phyloP scores from a whole-genome alignment of 2,888 invertebrate species.

The Silvanus unidentatus region DNA sequence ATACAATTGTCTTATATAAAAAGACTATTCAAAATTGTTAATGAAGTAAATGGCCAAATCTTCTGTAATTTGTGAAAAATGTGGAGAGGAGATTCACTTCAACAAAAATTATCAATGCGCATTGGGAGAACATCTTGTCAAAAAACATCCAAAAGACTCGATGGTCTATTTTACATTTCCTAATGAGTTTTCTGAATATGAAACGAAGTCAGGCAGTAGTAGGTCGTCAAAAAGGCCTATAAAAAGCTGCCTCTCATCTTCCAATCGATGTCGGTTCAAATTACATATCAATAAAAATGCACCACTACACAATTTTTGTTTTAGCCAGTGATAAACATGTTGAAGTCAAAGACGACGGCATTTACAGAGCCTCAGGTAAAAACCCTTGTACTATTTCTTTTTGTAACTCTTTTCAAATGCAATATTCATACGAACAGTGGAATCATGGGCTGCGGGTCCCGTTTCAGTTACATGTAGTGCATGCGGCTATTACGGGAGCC shows the following conservation, averaged over 20 bases:
- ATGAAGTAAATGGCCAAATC: too few species aligned
- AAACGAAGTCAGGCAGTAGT: too few species aligned
- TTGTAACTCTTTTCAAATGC: background rate
- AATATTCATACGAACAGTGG: conserved; percentile 27
- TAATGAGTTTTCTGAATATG: conserved; percentile 1
- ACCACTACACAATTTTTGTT: too few species aligned
- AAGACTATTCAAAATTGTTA: too few species aligned
- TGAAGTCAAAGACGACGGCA: too few species aligned
- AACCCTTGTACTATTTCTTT: background rate
- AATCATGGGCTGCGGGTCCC: conserved; percentile 39
- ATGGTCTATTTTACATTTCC: conserved; percentile 32
- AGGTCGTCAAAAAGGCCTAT: too few species aligned
- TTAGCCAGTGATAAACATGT: background rate
- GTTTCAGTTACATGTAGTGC: conserved; percentile 30
- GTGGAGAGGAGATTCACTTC: too few species aligned
- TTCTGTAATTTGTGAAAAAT: too few species aligned
- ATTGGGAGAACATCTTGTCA: conserved; percentile 36
- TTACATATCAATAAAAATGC: too few species aligned
- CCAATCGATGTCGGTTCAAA: background rate
- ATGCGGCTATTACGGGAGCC: conserved; percentile 32
- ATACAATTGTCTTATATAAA: too few species aligned
- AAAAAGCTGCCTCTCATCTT: too few species aligned
- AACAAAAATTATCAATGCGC: conserved; percentile 15
- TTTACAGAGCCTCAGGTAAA: conserved; percentile 31
- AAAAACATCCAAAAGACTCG: conserved; percentile 33